Evolutionary conservation across 1,140 invertebrate genomes (phyloP).

Genomic region (Dinoponera quadriceps): DNA sequence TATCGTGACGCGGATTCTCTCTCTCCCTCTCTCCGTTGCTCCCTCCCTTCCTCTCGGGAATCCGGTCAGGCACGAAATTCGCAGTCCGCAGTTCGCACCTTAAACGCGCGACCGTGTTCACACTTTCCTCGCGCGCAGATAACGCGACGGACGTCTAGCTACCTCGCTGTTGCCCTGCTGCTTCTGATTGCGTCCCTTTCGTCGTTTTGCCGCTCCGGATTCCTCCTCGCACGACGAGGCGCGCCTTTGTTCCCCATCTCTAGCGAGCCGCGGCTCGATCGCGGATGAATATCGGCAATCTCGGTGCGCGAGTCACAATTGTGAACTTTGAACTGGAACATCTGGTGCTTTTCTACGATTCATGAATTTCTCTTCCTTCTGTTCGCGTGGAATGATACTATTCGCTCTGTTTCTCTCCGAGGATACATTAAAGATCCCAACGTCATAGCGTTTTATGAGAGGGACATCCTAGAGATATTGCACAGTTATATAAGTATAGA

Average conservation of each 20-base stretch:
- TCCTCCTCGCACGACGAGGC: conserved; percentile 5
- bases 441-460: no score
- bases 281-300: no score
- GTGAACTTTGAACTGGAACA: no score
- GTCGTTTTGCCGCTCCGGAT: conserved; percentile 22
- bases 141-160: conserved; percentile 37
- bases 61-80: conserved; percentile 68
- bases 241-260: neutral
- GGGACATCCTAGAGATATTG: no score
- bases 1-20: conserved; percentile 45
- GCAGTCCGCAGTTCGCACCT: conserved; percentile 58
- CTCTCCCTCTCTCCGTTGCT: neutral
- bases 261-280: no score
- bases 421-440: no score
- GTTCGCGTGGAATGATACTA: no score
- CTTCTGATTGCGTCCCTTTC: conserved; percentile 13
- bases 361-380: no score
- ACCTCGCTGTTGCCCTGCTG: conserved; percentile 3
- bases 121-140: conserved; percentile 32
- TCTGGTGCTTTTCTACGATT: no score
- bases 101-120: conserved; percentile 45
- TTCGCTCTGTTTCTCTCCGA: no score
- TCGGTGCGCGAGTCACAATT: no score
- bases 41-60: conserved; percentile 17
- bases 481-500: no score